Base-by-base conservation (phyloP, 2,113 vertebrate genomes). In the Illadopsis cleaveri region DNA sequence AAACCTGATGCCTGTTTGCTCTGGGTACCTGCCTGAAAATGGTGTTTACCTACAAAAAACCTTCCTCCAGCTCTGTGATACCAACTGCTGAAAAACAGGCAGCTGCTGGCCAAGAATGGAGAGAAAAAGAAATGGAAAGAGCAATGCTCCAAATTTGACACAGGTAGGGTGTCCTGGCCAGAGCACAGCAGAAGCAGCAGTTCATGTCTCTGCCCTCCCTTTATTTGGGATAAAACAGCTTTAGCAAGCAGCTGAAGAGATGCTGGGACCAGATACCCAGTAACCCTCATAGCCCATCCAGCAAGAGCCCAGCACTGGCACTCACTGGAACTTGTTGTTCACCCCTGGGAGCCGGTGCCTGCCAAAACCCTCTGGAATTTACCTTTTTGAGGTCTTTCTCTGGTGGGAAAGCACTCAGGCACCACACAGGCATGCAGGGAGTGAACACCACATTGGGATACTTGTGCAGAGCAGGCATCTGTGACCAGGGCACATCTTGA, bases 401-500 rank as follows among this genome's bases (percentile, higher is more conserved):
- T 48, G 54, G 5, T 30, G 22, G 13, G 38, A 64, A 68, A 71
- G 33, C 44, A 12, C 37, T 50, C 0, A 0, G 54, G 56, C 50
- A 71, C 38, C 2, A 1, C 20, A 19, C 15, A 45, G 62, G 22
- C 8, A 0, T 25, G 19, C 31, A 33, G 58, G 5, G 31, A 60
- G 53, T 51, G 31, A 68, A 6, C 27, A 72, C 45, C 50, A 68
- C 12, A 0, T 24, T 7, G 19, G 35, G 94, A 54, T 57, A 23
- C n/a, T 42, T 30, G 79, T 65, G 78, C 53, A 71, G 61, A 57
- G 40, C 86, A 45, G 69, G 53, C 78, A 33, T 77, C 47, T 57
- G 58, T 4, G 6, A 47, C 40, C 72, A 89, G 92, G 81, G 66
- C 84, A 78, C 88, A 91, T 93, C 92, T 90, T 95, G 95, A 93